phyloP scores from a whole-genome alignment of 2,888 invertebrate genomes.

The Hirtodrosophila cameraria region DNA sequence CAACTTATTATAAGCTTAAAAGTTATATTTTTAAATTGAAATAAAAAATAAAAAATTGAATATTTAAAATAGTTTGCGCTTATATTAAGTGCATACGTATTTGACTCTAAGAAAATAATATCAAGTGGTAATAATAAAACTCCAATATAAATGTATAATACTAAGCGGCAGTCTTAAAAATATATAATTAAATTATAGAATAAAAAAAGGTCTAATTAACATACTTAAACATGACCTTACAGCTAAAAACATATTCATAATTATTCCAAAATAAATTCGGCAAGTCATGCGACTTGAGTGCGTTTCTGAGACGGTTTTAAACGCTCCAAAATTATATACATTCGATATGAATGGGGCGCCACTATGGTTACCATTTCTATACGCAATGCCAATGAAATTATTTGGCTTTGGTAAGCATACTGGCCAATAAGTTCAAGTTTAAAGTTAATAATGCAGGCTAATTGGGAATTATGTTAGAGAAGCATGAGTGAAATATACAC shows the following conservation, averaged over 20 bases:
- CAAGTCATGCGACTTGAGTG: constrained; percentile 52
- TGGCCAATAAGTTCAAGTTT: constrained; percentile 67
- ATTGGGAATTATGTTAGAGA: constrained; percentile 60
- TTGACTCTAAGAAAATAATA: no score
- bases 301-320: constrained; percentile 39
- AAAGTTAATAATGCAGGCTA: constrained; percentile 70
- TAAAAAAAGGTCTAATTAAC: constrained; percentile 17
- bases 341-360: constrained; percentile 13
- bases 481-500: constrained; percentile 23
- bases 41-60: no score
- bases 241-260: constrained; percentile 17
- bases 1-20: no score
- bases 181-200: not conserved
- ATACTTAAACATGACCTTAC: constrained; percentile 45
- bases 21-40: no score
- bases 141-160: no score
- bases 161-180: no score
- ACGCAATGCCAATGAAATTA: constrained; percentile 39
- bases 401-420: no score
- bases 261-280: constrained; percentile 10
- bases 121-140: no score
- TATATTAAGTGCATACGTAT: no score
- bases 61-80: no score
- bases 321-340: constrained; percentile 40
- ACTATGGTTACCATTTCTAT: constrained; percentile 19